Conservation (phyloP, 2,113 vertebrate species). For the Mesoclemmys tuberculata region DNA sequence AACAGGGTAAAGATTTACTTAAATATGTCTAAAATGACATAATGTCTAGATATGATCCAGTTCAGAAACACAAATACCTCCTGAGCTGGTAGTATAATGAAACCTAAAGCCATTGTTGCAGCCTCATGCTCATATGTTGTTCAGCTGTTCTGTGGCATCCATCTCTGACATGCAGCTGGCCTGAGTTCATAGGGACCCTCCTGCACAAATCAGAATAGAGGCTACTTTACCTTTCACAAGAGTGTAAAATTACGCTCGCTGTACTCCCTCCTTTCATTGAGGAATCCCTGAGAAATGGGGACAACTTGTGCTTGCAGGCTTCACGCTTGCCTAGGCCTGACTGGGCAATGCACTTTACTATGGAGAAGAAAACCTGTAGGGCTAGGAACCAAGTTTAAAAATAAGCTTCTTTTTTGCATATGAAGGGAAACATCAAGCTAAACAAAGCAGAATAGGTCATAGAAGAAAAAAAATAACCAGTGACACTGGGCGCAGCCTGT, state of each 20-base stretch:
- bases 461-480: background rate
- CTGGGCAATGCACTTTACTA: background rate
- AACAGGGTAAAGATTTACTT: background rate
- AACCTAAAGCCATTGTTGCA: slow-evolving; percentile 46
- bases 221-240: background rate
- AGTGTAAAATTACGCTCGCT: no score
- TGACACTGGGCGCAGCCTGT: background rate
- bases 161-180: rapidly evolving
- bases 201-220: background rate
- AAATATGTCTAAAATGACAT: background rate
- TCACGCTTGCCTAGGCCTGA: background rate
- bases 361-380: background rate
- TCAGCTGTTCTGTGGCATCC: background rate
- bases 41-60: background rate
- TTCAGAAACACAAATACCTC: slow-evolving; percentile 33
- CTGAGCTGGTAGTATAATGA: slow-evolving; percentile 12
- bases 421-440: background rate
- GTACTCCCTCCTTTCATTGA: background rate
- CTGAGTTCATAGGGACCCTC: background rate
- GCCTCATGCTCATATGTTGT: background rate
- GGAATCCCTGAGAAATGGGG: background rate
- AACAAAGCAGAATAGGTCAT: background rate
- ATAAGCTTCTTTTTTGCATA: slow-evolving; percentile 4
- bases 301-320: background rate
- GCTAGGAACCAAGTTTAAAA: background rate